Conservation (phyloP, 30 jellyfish, hydroid and myxozoan genomes). For the Cassiopea andromeda region DNA sequence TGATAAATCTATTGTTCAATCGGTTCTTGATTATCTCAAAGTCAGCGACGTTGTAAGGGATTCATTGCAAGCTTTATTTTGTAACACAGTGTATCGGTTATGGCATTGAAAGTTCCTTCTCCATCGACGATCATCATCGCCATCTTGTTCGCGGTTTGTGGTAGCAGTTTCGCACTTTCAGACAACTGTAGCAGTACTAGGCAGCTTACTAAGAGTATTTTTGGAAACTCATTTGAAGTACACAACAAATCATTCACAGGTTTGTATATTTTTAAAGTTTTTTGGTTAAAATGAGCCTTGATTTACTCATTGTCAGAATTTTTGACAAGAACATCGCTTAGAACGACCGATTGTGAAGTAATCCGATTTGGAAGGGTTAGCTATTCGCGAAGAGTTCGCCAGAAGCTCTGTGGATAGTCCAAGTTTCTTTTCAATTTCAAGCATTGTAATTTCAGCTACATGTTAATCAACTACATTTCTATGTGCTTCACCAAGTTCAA, state of each 20-base stretch:
- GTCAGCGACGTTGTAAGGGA: not conserved
- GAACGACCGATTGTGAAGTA: slow-evolving; percentile 8
- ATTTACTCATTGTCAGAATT: not conserved
- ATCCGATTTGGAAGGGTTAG: slow-evolving; percentile 7
- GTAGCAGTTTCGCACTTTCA: slow-evolving; percentile 37
- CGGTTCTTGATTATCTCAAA: not conserved
- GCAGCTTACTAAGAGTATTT: slow-evolving; percentile 32
- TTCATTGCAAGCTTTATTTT: not conserved
- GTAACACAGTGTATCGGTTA: not conserved
- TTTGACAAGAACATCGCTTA: slow-evolving; percentile 10
- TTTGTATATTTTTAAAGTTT: not conserved
- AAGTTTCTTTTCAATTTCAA: not conserved
- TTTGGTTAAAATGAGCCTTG: not conserved
- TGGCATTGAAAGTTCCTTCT: slow-evolving; percentile 39
- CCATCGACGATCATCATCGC: slow-evolving; percentile 63
- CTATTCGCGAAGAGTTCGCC: not conserved
- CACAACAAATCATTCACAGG: slow-evolving; percentile 50
- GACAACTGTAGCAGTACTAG: slow-evolving; percentile 61
- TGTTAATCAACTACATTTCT: too few species aligned
- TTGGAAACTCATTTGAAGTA: slow-evolving; percentile 18
- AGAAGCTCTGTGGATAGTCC: not conserved
- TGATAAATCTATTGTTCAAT: not conserved
- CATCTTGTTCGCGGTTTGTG: slow-evolving; percentile 72
- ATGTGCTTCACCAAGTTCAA: not conserved
- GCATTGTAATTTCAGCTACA: not conserved